Evolutionary conservation across 2,797 vertebrate species (phyloP), one percentile per base, ranked within the genome.

Genomic region (Eulemur coronatus): DNA sequence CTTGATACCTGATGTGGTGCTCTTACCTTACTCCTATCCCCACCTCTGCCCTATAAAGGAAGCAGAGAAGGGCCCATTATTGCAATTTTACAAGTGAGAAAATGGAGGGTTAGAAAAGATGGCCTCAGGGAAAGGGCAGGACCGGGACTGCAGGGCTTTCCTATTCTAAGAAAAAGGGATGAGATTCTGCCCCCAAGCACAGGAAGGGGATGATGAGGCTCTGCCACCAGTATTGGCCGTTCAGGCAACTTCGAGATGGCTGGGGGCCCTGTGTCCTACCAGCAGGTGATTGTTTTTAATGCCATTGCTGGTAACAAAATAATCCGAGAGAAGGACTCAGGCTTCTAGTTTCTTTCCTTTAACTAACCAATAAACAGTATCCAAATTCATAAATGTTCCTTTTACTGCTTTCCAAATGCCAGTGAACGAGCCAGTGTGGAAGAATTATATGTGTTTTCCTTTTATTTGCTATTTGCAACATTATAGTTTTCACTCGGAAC

Each of bases 401-500:
- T 95, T 92, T 81, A 76, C 30, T 75, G 41, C 20, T 89, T 97
- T 94, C 33, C 69, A 79, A 94, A 78, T 81, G 20, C 38, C 30
- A 48, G 41, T 70, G 75, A 78, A 55, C 14, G 35, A 43, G 26
- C 18, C 63, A 87, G 11, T 35, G 1, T 69, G 35, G 52, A 89
- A 95, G 55, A 85, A 52, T 11, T 63, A 0, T 28, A 55, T 86
- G 46, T 84, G 13, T 76, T 76, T 97, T 96, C 10, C 14, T 84
- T 95, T 86, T 55, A 82, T 89, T 84, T 95, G 38, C 65, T 95
- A 8, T 80, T 94, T 78, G 22, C 63, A 91, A 20, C 35, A 79
- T 79, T 48, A 84, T 30, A 84, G 43, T 91, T 89, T 93, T 94
- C 52, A 81, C 50, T 87, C 65, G 78, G 46, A 84, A 90, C 4